These are phyloP conservation scores for Pocota personata DNA, from an alignment of 2,888 invertebrate species.

Conservation along the genomic window DNA sequence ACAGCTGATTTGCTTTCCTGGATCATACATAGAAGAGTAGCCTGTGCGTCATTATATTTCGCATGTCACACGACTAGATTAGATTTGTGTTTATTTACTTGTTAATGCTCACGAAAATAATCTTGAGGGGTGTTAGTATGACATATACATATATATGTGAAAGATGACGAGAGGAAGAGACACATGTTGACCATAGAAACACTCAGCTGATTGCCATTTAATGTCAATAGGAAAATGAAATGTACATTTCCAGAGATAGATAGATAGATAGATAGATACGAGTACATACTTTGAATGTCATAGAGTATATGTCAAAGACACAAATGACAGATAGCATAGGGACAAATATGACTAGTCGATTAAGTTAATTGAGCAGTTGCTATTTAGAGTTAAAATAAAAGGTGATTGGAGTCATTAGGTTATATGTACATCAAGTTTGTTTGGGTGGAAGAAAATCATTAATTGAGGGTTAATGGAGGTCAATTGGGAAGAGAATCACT, in stretches of 20 bases:
- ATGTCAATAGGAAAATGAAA: slow-evolving; percentile 36
- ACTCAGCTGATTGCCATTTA: slow-evolving; percentile 57
- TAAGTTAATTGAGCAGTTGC: slow-evolving; percentile 6
- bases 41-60: slow-evolving; percentile 35
- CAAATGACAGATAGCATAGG: neutral
- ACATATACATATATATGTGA: neutral
- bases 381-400: neutral
- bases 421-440: neutral
- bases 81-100: slow-evolving; percentile 33
- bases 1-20: slow-evolving; percentile 33
- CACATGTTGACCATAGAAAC: slow-evolving; percentile 20
- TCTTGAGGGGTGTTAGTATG: neutral
- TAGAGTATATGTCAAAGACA: neutral
- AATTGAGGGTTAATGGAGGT: neutral
- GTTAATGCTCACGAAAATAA: slow-evolving; percentile 35
- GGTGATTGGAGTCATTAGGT: neutral
- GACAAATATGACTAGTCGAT: neutral
- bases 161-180: neutral
- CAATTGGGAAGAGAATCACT: neutral
- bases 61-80: slow-evolving; percentile 38
- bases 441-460: neutral
- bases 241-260: neutral
- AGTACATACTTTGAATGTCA: neutral
- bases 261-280: neutral
- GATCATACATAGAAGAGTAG: neutral